Evolutionary conservation across 2,113 vertebrate species (phyloP).

Genomic region (Hipposideros armiger): DNA sequence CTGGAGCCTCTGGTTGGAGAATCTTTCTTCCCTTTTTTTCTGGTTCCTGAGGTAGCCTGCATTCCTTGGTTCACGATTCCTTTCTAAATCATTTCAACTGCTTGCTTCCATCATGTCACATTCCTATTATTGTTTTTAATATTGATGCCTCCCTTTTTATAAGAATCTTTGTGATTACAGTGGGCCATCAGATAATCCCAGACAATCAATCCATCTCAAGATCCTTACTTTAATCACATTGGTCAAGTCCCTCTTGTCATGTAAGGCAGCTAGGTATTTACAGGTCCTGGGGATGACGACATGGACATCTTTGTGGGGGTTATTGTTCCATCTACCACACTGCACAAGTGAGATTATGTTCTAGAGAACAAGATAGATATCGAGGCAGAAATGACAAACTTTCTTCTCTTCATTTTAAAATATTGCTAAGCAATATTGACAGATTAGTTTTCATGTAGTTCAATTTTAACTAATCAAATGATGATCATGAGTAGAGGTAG

Average conservation of each 20-base stretch:
- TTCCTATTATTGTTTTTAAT: background rate
- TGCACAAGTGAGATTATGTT: background rate
- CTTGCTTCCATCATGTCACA: background rate
- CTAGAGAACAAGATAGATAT: background rate
- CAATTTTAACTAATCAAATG: conserved; percentile 27
- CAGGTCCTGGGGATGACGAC: background rate
- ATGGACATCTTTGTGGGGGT: background rate
- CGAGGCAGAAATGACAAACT: background rate
- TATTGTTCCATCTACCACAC: background rate
- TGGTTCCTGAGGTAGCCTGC: background rate
- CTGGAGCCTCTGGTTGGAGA: background rate
- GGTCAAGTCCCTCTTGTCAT: background rate
- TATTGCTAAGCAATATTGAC: background rate
- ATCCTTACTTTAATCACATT: background rate
- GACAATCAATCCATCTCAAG: background rate
- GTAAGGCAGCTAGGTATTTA: background rate
- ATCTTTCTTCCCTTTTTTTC: background rate
- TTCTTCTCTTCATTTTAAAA: background rate
- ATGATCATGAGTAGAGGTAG: background rate
- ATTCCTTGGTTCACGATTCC: background rate
- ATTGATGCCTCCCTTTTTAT: background rate
- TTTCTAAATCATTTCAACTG: background rate
- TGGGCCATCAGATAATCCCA: background rate
- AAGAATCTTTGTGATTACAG: background rate
- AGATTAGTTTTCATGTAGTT: background rate